These are phyloP conservation scores for Syngnathus typhle DNA, from an alignment of 2,113 vertebrate species.

Conservation along the genomic window DNA sequence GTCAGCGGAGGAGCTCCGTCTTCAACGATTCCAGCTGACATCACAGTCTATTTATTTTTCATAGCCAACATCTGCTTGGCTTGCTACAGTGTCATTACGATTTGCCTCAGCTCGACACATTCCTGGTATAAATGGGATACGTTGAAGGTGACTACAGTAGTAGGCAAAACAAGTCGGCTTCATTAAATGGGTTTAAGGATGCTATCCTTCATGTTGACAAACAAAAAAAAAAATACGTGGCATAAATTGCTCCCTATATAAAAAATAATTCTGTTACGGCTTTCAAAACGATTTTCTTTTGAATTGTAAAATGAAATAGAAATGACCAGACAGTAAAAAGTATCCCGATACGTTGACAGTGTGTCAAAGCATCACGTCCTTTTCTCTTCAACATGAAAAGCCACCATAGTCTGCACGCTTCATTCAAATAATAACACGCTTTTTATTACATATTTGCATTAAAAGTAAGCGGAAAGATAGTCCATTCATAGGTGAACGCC, in stretches of 20 bases:
- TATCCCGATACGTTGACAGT: neutral
- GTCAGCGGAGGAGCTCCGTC: constrained; percentile 46
- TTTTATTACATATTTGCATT: constrained; percentile 21
- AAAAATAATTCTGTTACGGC: constrained; percentile 43
- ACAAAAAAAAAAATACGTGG: constrained; percentile 7
- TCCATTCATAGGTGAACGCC: constrained; percentile 33
- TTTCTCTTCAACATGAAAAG: constrained; percentile 27
- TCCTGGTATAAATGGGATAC: constrained; percentile 52
- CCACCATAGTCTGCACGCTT: constrained; percentile 12
- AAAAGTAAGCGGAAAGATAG: constrained; percentile 13
- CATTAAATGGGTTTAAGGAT: constrained; percentile 13
- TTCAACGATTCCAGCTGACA: constrained; percentile 56
- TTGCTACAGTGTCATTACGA: constrained; percentile 68
- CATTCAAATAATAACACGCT: constrained; percentile 26
- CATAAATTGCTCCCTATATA: constrained; percentile 26
- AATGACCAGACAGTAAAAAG: constrained; percentile 45
- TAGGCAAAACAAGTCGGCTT: constrained; percentile 15
- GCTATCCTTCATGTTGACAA: constrained; percentile 18
- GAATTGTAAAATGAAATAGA: constrained; percentile 58
- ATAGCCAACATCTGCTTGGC: constrained; percentile 68
- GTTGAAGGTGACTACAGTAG: constrained; percentile 48
- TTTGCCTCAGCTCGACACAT: constrained; percentile 56
- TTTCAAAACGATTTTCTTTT: constrained; percentile 57
- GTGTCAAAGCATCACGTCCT: constrained; percentile 18
- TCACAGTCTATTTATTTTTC: constrained; percentile 65